Conservation (phyloP, 2,888 invertebrate genomes). For the Rhagonycha lutea region DNA sequence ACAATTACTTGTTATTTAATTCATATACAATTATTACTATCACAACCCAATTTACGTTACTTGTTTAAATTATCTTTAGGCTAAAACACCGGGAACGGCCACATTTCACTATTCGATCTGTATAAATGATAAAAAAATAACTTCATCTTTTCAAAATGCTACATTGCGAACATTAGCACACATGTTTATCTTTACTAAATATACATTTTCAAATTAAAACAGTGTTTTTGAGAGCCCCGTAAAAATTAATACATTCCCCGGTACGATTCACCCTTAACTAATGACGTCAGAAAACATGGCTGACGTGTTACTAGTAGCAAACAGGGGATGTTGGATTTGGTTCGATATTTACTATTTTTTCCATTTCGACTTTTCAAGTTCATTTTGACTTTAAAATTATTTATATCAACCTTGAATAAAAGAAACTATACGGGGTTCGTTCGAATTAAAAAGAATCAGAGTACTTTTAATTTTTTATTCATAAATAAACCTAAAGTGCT, state of each 20-base stretch:
- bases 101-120: not conserved
- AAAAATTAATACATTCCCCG: not conserved
- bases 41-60: not conserved
- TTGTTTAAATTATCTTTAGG: not conserved
- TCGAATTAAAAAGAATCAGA: not conserved
- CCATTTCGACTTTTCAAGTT: not conserved
- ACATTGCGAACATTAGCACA: not conserved
- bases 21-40: not conserved
- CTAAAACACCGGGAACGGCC: not conserved
- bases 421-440: not conserved
- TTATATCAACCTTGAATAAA: not conserved
- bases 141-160: not conserved
- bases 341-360: not conserved
- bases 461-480: not conserved
- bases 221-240: not conserved
- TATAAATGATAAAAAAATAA: not conserved
- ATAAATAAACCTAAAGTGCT: not conserved
- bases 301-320: not conserved
- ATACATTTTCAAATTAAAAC: not conserved
- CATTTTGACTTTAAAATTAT: not conserved
- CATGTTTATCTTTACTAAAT: not conserved
- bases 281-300: constrained; percentile 2
- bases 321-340: not conserved
- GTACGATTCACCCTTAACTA: not conserved
- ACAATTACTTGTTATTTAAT: not conserved